A percentile compares a stretch with the other conserved stretches of the same genome.
These are phyloP conservation scores for Oeneis ivallda DNA, from an alignment of 2,888 invertebrate species.

Conservation along the genomic window DNA sequence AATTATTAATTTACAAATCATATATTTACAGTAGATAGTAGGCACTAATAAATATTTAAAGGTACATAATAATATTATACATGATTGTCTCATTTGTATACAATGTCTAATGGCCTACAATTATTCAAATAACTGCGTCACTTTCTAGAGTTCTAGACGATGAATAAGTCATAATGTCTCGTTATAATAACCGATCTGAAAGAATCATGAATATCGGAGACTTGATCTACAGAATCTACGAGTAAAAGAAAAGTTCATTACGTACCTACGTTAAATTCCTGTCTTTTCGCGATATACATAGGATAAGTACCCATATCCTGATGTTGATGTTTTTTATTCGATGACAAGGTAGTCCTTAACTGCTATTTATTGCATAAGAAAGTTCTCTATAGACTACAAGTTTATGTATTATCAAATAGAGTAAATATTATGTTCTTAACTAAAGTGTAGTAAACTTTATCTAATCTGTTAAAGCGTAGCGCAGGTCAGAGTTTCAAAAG, in stretches of 20 bases:
- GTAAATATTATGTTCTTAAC: background rate
- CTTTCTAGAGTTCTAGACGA: slow-evolving; percentile 62
- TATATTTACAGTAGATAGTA: no score
- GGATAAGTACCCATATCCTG: background rate
- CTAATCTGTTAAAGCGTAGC: slow-evolving; percentile 16
- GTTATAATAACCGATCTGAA: slow-evolving; percentile 73
- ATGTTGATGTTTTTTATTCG: background rate
- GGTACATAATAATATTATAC: background rate
- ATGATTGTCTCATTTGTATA: slow-evolving; percentile 62
- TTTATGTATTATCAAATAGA: background rate
- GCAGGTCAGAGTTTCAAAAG: slow-evolving; percentile 29
- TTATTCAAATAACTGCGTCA: slow-evolving; percentile 65
- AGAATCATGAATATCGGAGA: slow-evolving; percentile 52
- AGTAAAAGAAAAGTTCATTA: no score
- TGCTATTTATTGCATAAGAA: no score
- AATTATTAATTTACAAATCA: no score
- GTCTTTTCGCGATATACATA: background rate
- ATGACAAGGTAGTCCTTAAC: no score
- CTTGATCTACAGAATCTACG: slow-evolving; percentile 12
- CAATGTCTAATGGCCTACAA: slow-evolving; percentile 56
- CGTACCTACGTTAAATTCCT: background rate
- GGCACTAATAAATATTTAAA: background rate
- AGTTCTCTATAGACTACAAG: background rate
- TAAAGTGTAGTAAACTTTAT: slow-evolving; percentile 12
- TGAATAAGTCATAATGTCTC: slow-evolving; percentile 77